These are phyloP conservation scores for Oreochromis grahami DNA, from an alignment of 2,797 vertebrate species.

Conservation along the genomic window DNA sequence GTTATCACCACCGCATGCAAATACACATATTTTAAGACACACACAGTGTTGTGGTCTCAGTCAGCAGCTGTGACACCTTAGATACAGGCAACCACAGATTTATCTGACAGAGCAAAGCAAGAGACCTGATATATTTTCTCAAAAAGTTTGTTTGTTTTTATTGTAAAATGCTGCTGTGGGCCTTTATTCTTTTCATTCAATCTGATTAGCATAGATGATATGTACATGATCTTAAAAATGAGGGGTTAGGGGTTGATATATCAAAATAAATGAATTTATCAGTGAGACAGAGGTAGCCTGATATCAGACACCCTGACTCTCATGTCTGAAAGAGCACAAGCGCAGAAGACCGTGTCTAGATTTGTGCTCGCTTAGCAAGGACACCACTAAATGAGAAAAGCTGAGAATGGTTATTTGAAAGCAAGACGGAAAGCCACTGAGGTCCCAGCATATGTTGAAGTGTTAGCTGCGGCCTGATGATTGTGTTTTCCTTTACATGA, in stretches of 20 bases:
- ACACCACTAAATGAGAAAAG: neutral
- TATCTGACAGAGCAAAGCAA: neutral
- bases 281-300: neutral
- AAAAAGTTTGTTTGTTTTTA: neutral
- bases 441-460: neutral
- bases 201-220: fast-evolving
- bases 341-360: neutral
- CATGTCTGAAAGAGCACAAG: neutral
- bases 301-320: neutral
- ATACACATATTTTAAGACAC: neutral
- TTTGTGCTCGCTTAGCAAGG: neutral
- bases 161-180: neutral
- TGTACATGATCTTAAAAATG: neutral
- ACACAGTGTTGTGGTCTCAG: neutral
- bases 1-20: neutral
- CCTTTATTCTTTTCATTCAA: neutral
- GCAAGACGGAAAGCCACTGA: neutral
- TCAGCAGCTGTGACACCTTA: neutral
- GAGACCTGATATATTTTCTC: neutral
- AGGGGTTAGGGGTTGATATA: neutral
- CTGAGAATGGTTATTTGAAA: neutral
- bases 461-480: neutral
- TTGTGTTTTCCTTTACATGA: neutral
- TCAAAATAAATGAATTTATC: neutral
- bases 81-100: neutral